Base-by-base conservation (phyloP, 2,113 vertebrate species). In the zebrafish (Danio rerio) region DNA sequence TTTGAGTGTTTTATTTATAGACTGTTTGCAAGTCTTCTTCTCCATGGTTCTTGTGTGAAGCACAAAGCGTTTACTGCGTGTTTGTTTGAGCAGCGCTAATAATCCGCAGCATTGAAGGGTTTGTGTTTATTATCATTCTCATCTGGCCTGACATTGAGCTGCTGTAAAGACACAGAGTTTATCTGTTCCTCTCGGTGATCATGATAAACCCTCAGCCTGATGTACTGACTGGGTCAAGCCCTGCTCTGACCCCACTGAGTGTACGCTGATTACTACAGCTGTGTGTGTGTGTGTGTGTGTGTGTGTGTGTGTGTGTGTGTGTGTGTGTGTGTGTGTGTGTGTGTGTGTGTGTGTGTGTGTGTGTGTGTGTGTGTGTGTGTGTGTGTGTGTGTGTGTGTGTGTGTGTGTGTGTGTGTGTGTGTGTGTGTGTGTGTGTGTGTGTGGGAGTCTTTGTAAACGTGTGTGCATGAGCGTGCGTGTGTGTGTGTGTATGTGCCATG, bases 151-250 rank as follows among this genome's bases (percentile, higher is more conserved):
- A 74, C 71, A 16, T 40, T 43, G 11, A 3, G 10, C 52, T 3
- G 42, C 45, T 63, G 13, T 73, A 42, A 40, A n/a, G 50, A 55
- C 8, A 4, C 21, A 2, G 40, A 21, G 11, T 76, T 76, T 18
- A 59, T 76, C 73, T 7, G n/a, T 7, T 12, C 18, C 7, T 56
- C 0, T 31, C 13, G 55, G 11, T 6, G 7, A 61, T 76, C 16
- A 3, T 16, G 73, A 59, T 56, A 47, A 76, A 56, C 73, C 7
- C 7, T 9, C 12, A 21, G 13, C 71, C 49, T 52, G 43, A 76
- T 73, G 11, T 73, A 71, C 79, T 43, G 77, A 74, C 49, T 21
- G 4, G 50, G 65, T 62, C 45, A 52, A 40, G 31, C 50, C 52
- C 53, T 0, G 21, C 2, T 55, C 40, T 58, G 53, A 43, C 71